Conservation (phyloP, 2,888 invertebrate species). For the Apeira syringaria region DNA sequence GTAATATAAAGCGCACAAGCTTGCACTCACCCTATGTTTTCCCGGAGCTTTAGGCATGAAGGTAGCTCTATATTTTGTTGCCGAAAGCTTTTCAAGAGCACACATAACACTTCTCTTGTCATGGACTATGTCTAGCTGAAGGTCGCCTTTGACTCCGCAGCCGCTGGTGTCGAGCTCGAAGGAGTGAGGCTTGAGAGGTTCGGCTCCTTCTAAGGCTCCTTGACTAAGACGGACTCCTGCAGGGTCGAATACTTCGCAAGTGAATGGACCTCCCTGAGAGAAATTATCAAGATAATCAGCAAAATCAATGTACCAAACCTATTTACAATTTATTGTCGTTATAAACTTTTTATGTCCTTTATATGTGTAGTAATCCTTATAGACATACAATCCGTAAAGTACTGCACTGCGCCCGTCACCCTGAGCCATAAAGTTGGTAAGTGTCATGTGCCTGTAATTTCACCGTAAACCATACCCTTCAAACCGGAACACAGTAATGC, state of each 20-base stretch:
- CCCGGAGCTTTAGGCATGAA: conserved; percentile 91
- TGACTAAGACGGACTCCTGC: conserved; percentile 91
- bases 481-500: too few species aligned
- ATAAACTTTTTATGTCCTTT: too few species aligned
- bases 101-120: conserved; percentile 93
- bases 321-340: too few species aligned
- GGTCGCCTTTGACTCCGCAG: conserved; percentile 91
- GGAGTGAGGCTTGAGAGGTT: conserved; percentile 94
- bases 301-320: too few species aligned
- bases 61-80: conserved; percentile 90
- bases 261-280: conserved; percentile 95
- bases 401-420: too few species aligned
- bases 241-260: conserved; percentile 97
- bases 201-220: conserved; percentile 90
- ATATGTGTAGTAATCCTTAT: too few species aligned
- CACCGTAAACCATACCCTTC: too few species aligned
- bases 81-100: conserved; percentile 91
- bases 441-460: too few species aligned
- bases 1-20: too few species aligned
- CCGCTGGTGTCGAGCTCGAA: conserved; percentile 87
- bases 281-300: neutral
- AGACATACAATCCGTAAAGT: too few species aligned
- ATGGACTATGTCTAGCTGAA: conserved; percentile 95
- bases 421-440: too few species aligned
- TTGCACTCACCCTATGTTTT: conserved; percentile 86